Evolutionary conservation across 53 echinoderm and acorn worm species (phyloP).

Genomic region (Mesocentrotus franciscanus): DNA sequence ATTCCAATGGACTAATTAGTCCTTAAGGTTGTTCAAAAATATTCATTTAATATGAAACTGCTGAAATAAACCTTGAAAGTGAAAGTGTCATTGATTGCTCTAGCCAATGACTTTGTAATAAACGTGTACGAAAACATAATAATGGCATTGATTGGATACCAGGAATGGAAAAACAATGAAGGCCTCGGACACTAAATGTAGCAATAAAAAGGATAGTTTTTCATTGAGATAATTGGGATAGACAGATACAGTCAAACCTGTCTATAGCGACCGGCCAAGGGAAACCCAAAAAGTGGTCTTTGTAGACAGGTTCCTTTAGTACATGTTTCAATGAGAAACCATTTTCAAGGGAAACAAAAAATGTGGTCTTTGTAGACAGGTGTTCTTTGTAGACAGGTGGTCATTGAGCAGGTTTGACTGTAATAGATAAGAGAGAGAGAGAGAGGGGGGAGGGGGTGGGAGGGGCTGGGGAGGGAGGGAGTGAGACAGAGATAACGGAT

Average conservation of each 20-base stretch:
- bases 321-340: no score
- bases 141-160: neutral
- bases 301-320: no score
- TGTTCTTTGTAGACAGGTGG: no score
- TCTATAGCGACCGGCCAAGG: no score
- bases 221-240: neutral
- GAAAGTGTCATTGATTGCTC: neutral
- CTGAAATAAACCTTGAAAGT: neutral
- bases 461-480: neutral
- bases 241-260: no score
- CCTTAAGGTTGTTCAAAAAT: neutral
- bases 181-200: neutral
- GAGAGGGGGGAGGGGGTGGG: neutral
- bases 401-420: no score
- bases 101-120: neutral
- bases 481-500: neutral
- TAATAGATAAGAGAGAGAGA: neutral
- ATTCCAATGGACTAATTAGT: neutral
- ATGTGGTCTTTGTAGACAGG: no score
- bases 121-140: neutral
- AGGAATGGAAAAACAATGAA: neutral
- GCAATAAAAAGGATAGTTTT: neutral
- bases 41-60: neutral
- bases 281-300: no score
- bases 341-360: no score